Base-by-base conservation (phyloP, 2,888 invertebrate genomes). In the Seira ritae region DNA sequence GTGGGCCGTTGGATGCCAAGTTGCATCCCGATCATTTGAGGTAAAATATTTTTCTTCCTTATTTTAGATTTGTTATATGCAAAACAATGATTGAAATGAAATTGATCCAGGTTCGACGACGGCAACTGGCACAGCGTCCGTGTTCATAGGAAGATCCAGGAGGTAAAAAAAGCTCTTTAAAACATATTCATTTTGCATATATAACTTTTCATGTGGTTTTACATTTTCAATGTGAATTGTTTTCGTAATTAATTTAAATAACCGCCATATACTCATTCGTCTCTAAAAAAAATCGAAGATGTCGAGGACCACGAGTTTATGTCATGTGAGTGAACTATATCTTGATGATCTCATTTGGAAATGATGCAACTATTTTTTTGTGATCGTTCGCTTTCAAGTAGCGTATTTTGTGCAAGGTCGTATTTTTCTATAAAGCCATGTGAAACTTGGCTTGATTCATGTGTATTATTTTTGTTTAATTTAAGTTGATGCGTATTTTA, bases 101-200 rank as follows among this genome's bases (percentile, higher is more conserved):
- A 31, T 31, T n/a, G n/a, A n/a, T 31, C 31, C 31, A 31, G 31
- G 8, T 97, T 98, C 91, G 97, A 98, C 90, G 98, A 98, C 91
- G 97, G 98, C 91, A 96, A 97, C 91, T 98, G 98, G 98, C 98
- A 98, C 91, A 96, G 96, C 91, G 94, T 98, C 77, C 94, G 95
- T 77, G 96, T 98, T 1, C 96, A 96, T 90, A 92, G 98, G 84
- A 94, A 96, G 90, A 96, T 98, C 89, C 96, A 97, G 91, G 97
- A 97, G 94, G 97, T 97, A 91, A 31, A 31, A 2, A 31, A 31
- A 31, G 8, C 2, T 31, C 3, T 31, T 31, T 31, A 31, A 31
- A 31, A 55, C 68, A 62, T 74, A 37, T 37, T 62, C 12, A 22
- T 55, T 50, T 60, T 67, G 22, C 17, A 22, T 31, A 20, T 67